phyloP scores from a whole-genome alignment of 2,113 vertebrate species.

The Myocastor coypus region DNA sequence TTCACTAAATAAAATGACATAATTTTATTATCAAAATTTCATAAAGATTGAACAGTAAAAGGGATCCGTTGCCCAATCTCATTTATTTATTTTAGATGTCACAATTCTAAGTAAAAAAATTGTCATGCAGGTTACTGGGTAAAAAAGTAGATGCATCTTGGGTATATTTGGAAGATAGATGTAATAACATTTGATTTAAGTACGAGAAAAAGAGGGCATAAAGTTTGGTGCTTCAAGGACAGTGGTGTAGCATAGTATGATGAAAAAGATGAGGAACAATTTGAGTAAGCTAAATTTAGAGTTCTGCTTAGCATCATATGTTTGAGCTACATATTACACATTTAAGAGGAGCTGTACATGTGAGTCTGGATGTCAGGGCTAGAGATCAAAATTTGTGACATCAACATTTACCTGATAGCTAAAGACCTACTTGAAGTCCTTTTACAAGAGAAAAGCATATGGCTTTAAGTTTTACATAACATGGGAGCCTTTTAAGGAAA shows the following conservation, averaged over 20 bases:
- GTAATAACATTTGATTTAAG: not conserved
- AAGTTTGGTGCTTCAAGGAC: not conserved
- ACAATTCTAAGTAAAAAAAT: constrained; percentile 1
- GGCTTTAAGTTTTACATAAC: not conserved
- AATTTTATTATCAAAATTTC: constrained; percentile 27
- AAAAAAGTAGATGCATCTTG: not conserved
- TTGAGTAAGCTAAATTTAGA: not conserved
- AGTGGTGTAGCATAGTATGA: not conserved
- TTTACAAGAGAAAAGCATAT: not conserved
- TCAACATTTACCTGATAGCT: not conserved
- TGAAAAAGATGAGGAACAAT: not conserved
- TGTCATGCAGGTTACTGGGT: not conserved
- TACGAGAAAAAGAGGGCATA: not conserved
- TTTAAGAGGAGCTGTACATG: not conserved
- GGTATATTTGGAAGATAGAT: not conserved
- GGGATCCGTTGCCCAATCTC: not conserved
- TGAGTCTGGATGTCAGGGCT: not conserved
- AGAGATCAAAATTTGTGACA: not conserved
- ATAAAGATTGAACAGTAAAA: not conserved
- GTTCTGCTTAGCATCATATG: not conserved
- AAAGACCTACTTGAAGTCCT: not conserved
- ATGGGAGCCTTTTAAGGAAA: not conserved
- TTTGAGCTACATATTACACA: not conserved
- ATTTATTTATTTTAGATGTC: not conserved
- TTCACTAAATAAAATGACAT: not conserved